Conservation (phyloP, 2,797 vertebrate species). For the Cryptoblepharus egeriae region DNA sequence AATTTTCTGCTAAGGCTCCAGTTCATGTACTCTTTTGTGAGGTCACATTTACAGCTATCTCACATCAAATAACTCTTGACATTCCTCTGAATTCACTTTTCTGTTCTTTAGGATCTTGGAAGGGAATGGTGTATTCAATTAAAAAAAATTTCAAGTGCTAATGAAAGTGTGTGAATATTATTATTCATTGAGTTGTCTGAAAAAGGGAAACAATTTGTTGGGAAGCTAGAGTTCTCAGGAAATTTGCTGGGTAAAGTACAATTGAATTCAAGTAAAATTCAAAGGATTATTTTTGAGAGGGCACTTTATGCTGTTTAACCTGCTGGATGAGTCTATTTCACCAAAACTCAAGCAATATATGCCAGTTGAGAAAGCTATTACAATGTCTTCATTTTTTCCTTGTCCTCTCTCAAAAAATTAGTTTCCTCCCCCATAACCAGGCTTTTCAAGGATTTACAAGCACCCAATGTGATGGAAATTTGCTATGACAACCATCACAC, state of each 20-base stretch:
- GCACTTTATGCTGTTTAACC: slow-evolving; percentile 28
- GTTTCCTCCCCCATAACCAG: too few relatives aligned
- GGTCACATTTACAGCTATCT: background rate
- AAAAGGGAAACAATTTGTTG: slow-evolving; percentile 3
- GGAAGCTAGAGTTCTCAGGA: slow-evolving; percentile 10
- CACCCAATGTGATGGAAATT: slow-evolving; percentile 45
- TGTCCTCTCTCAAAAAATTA: slow-evolving; percentile 12
- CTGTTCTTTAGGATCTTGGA: slow-evolving; percentile 1
- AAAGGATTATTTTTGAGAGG: slow-evolving; percentile 1
- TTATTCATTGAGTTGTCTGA: background rate
- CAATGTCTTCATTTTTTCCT: slow-evolving; percentile 19
- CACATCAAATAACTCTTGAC: background rate
- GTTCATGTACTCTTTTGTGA: background rate
- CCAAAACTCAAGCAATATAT: slow-evolving; percentile 2
- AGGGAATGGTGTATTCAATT: background rate
- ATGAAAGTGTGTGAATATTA: background rate
- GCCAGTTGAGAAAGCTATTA: slow-evolving; percentile 31
- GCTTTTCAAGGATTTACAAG: slow-evolving; percentile 45
- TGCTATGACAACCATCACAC: slow-evolving; percentile 52
- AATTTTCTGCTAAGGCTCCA: background rate
- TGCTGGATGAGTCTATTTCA: background rate
- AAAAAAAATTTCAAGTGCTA: too few relatives aligned
- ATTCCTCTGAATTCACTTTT: background rate
- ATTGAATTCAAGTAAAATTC: too few relatives aligned
- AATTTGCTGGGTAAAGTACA: slow-evolving; percentile 9